These are phyloP conservation scores for Luscinia megarhynchos DNA, from an alignment of 2,797 vertebrate genomes.

Conservation along the genomic window DNA sequence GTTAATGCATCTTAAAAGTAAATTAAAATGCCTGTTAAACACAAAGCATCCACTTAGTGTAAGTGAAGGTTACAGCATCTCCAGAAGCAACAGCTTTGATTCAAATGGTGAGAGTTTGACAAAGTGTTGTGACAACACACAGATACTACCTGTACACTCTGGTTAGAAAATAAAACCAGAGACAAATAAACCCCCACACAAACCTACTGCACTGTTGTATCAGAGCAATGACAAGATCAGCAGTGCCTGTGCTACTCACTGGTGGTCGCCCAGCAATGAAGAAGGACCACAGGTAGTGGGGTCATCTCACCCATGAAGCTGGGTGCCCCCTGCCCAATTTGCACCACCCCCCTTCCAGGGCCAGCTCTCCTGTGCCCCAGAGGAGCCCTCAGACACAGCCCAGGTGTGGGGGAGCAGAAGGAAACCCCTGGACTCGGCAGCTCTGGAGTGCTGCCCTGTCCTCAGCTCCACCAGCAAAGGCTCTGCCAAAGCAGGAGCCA, in stretches of 20 bases:
- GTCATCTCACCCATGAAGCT: rapidly evolving
- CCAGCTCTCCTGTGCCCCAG: background rate
- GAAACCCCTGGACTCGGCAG: background rate
- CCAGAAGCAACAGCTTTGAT: background rate
- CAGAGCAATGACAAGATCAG: background rate
- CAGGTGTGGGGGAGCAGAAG: background rate
- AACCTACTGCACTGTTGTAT: background rate
- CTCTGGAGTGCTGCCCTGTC: background rate
- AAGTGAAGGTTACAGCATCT: background rate
- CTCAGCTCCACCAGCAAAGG: background rate
- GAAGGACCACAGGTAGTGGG: background rate
- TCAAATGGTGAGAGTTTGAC: background rate
- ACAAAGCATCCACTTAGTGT: background rate
- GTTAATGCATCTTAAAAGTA: background rate
- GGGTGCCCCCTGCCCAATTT: rapidly evolving
- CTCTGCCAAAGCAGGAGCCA: background rate
- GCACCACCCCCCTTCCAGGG: background rate
- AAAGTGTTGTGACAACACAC: background rate
- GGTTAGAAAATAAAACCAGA: background rate
- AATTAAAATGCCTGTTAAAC: background rate
- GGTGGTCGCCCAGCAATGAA: too few species aligned
- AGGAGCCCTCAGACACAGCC: background rate
- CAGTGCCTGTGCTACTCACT: background rate
- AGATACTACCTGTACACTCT: background rate
- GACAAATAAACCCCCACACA: background rate